phyloP scores from a whole-genome alignment of 2,797 vertebrate species.

The Syngnathus rostellatus region DNA sequence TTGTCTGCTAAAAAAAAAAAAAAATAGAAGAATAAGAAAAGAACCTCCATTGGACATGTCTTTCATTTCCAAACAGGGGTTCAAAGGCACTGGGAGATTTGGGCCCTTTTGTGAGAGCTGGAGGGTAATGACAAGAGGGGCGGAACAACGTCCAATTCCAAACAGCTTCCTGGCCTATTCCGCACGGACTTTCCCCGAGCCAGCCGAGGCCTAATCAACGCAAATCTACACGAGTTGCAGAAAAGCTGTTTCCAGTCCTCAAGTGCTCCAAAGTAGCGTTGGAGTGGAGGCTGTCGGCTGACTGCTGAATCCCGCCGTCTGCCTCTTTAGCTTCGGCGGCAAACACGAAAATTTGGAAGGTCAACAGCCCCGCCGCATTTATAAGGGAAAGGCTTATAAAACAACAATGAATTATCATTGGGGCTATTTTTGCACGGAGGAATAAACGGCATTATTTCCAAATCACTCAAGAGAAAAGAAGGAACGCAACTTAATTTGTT shows the following conservation, averaged over 20 bases:
- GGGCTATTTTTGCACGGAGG: background rate
- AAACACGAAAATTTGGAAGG: constrained; percentile 53
- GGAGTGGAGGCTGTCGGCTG: constrained; percentile 59
- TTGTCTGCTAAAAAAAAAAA: constrained; percentile 64
- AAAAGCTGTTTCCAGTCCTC: constrained; percentile 64
- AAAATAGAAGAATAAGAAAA: constrained; percentile 68
- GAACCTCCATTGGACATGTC: constrained; percentile 65
- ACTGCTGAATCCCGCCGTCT: constrained; percentile 48
- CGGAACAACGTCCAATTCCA: constrained; percentile 65
- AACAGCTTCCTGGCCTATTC: constrained; percentile 68
- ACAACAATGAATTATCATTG: constrained; percentile 34
- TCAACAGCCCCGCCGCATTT: constrained; percentile 48
- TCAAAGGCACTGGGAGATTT: constrained; percentile 67
- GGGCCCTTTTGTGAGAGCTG: constrained; percentile 54
- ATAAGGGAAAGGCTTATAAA: constrained; percentile 43
- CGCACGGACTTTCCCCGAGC: constrained; percentile 45
- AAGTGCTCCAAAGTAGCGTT: constrained; percentile 60
- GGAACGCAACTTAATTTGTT: background rate
- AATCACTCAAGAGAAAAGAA: background rate
- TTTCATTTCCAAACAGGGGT: constrained; percentile 69
- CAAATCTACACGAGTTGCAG: constrained; percentile 62
- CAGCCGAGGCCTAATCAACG: constrained; percentile 57
- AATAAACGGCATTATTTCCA: background rate
- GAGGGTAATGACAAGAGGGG: constrained; percentile 65
- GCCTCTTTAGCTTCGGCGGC: constrained; percentile 49